Base-by-base conservation (phyloP, 1,140 invertebrate genomes). In the Lordiphosa collinella region DNA sequence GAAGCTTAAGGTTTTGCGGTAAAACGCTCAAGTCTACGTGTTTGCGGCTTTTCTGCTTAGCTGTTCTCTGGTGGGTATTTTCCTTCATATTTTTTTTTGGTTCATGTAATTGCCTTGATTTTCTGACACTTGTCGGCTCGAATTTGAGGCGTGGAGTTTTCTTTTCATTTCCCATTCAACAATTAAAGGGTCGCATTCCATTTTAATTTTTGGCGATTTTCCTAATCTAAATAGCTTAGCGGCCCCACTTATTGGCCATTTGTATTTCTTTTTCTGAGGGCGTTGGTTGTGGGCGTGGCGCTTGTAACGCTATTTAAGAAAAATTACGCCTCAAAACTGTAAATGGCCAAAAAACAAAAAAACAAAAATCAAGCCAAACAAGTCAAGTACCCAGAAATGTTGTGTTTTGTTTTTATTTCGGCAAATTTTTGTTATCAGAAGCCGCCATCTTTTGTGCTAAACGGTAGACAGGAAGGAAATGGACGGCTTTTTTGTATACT, bases 371-470 rank as follows among this genome's bases (percentile, higher is more conserved):
- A 10, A 1, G 12, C 18, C 49, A 48, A 56, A 61, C 52, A 52
- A 58, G 52, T 66, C 50, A 72, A 64, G 60, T 68, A 58, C 38
- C 58, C 53, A 48, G 57, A 54, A 58, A 57, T 32, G 22, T 25
- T 5, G 22, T 25, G 22, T 25, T 25, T 38, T 61, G 25, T 47
- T 38, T 49, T 54, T 32, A 52, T 68, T 75, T 70, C 14, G 64
- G 37, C 53, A 70, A 75, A 57, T 68, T 69, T 52, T 59, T 55
- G 22, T 80, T 82, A 80, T 80, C 76, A 68, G 44, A 41, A 73
- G 66, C 78, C 76, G 78, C 76, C 76, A 80, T 80, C 76, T 80
- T 80, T 82, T 44, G 71, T 84, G 61, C 78, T 82, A 82, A 80
- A 80, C 61, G 76, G 61, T 25, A 14, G 25, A 52, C 25, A 48